These are phyloP conservation scores for Hipparchia sbordonii DNA, from an alignment of 2,888 invertebrate species.

Conservation along the genomic window DNA sequence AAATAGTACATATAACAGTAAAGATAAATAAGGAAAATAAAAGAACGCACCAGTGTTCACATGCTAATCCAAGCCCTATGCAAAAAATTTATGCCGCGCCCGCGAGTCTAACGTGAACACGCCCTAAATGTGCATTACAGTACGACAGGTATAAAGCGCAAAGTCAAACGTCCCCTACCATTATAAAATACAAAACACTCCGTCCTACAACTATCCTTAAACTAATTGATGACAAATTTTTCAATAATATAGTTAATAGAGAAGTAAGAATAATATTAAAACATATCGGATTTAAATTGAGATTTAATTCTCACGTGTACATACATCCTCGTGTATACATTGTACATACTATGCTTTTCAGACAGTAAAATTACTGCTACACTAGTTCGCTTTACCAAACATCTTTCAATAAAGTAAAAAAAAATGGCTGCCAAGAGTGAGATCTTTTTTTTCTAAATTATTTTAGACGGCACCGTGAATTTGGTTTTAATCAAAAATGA, in stretches of 20 bases:
- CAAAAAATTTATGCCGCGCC: background rate
- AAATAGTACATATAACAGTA: too few species aligned
- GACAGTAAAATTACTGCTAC: background rate
- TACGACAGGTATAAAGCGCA: conserved; percentile 13
- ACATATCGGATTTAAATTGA: conserved; percentile 10
- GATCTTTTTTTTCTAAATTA: too few species aligned
- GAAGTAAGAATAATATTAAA: conserved; percentile 1
- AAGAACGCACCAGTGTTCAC: too few species aligned
- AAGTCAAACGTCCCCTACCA: conserved; percentile 25
- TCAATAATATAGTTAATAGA: conserved; percentile 19
- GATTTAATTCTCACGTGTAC: conserved; percentile 11
- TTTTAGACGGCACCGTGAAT: too few species aligned
- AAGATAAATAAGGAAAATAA: too few species aligned
- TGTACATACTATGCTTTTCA: background rate
- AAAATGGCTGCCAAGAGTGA: background rate
- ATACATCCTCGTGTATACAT: background rate
- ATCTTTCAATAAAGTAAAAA: too few species aligned
- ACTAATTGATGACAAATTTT: conserved; percentile 20
- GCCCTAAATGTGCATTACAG: background rate
- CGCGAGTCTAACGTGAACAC: background rate
- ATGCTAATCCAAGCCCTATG: too few species aligned
- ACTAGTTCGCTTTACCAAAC: too few species aligned
- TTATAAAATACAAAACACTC: conserved; percentile 39
- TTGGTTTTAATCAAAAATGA: too few species aligned
- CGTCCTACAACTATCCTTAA: conserved; percentile 37